These are phyloP conservation scores for Drosophila formosana DNA, from an alignment of 2,888 invertebrate species.

Conservation along the genomic window DNA sequence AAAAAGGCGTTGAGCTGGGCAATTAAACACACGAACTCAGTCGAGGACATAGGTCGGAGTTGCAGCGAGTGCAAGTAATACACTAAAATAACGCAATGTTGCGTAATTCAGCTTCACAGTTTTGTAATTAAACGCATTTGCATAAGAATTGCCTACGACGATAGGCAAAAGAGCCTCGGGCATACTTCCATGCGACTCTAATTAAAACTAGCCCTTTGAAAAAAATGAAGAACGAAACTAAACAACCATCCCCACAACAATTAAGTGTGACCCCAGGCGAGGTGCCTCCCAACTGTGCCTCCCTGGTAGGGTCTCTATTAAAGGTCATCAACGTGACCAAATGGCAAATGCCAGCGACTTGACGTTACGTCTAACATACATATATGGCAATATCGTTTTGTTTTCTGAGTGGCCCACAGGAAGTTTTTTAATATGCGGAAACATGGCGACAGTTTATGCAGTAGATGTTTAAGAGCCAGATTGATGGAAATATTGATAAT, in stretches of 20 bases:
- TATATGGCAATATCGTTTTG: slow-evolving; percentile 69
- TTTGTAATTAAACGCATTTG: slow-evolving; percentile 84
- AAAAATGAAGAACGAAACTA: background rate
- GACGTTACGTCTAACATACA: background rate
- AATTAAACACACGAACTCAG: slow-evolving; percentile 76
- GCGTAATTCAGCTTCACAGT: slow-evolving; percentile 81
- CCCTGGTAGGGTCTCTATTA: slow-evolving; percentile 35
- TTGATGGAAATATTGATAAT: background rate
- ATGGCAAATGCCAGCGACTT: slow-evolving; percentile 30
- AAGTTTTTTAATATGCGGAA: slow-evolving; percentile 62
- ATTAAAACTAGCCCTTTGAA: slow-evolving; percentile 59
- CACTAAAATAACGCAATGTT: slow-evolving; percentile 77
- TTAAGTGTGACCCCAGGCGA: slow-evolving; percentile 24
- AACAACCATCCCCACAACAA: slow-evolving; percentile 20
- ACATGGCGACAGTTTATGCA: slow-evolving; percentile 10
- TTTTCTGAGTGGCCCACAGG: slow-evolving; percentile 55
- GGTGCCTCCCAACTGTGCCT: background rate
- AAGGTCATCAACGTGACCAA: slow-evolving; percentile 76
- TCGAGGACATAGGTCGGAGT: slow-evolving; percentile 6
- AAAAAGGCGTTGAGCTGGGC: slow-evolving; percentile 75
- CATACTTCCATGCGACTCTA: slow-evolving; percentile 75
- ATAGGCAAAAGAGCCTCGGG: slow-evolving; percentile 48
- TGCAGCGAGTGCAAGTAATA: slow-evolving; percentile 44
- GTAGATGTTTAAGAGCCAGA: background rate
- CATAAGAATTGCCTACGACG: slow-evolving; percentile 70